These are phyloP conservation scores for Caenorhabditis briggsae DNA, from an alignment of 1,140 invertebrate genomes.

Conservation along the genomic window DNA sequence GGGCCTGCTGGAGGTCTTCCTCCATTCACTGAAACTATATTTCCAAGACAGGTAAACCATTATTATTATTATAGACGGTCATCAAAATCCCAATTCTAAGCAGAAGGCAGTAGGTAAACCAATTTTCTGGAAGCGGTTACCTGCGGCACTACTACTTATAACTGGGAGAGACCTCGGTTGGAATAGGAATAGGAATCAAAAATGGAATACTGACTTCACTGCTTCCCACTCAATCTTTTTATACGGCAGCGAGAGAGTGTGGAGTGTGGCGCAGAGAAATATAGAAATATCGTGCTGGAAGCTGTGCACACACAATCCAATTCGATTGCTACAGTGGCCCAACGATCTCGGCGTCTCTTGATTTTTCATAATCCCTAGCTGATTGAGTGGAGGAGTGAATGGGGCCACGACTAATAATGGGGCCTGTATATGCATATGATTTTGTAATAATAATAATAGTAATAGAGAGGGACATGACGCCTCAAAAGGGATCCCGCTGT, in stretches of 20 bases:
- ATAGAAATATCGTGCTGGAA: conserved; percentile 51
- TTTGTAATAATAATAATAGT: conserved; percentile 40
- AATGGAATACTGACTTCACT: conserved; percentile 11
- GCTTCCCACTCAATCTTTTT: conserved; percentile 11
- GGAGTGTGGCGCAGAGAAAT: neutral
- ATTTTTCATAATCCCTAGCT: neutral
- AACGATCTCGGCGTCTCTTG: neutral
- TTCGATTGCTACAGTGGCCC: conserved; percentile 47
- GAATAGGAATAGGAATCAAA: neutral
- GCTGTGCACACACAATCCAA: conserved; percentile 43
- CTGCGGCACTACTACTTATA: conserved; percentile 56
- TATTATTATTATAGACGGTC: neutral
- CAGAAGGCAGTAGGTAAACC: conserved; percentile 52
- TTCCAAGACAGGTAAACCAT: conserved; percentile 54
- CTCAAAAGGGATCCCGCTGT: conserved; percentile 45
- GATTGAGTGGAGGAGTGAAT: neutral
- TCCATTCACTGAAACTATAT: conserved; percentile 58
- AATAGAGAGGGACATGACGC: neutral
- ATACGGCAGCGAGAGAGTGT: conserved; percentile 7
- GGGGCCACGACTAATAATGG: conserved; percentile 50
- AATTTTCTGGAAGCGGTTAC: neutral
- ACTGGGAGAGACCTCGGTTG: conserved; percentile 9
- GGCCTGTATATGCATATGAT: conserved; percentile 40
- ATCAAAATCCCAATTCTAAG: conserved; percentile 44
- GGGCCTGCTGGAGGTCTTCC: conserved; percentile 57